Base-by-base conservation (phyloP, 2,888 invertebrate species). In the Tachina fera region DNA sequence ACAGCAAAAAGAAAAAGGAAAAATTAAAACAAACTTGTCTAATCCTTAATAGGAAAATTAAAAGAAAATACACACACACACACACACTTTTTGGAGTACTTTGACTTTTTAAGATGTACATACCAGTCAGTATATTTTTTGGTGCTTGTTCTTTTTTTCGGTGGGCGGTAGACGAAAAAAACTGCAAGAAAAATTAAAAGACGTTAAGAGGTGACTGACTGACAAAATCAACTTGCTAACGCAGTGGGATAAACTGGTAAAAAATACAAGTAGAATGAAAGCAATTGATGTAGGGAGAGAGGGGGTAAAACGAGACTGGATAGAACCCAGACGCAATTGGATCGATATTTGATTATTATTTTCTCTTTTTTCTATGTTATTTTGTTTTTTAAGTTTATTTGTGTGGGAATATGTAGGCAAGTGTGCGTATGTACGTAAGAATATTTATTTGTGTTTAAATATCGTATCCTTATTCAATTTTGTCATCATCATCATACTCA, bases 341-440 rank as follows among this genome's bases (percentile, higher is more conserved):
- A 91, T 91, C 91, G 91, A 91, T 91, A 91, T 90, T 91, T 90
- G 90, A 90, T 91, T 91, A 91, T 91, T 91, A 90, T 89, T 82
- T 83, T 84, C 75, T 76, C 70, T 67, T 74, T 70, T 80, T 68
- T 78, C 13, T 71, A 47, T 65, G 56, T 77, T 51, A 41, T 47
- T 71, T 58, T 78, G 41, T 45, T 71, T 61, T 61, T 41, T 19
- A 43, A 19, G 61, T 41, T 14, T 61, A 1, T 39, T n/a, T 60
- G n/a, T 9, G 6, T 9, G 31, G 13, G 31, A 22, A n/a, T 68
- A 45, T 49, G 47, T 63, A 9, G 11, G 49, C 3, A 41, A 58
- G 22, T 2, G 19, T 63, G 11, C 22, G 11, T 70, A 14, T 39
- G 43, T 53, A 9, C 39, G 43, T 67, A 31, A 58, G 11, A n/a